Percentiles rank a stretch among this genome's conserved stretches.
These are phyloP conservation scores for Malacoraja senta DNA, from an alignment of 2,797 vertebrate genomes.

Conservation along the genomic window DNA sequence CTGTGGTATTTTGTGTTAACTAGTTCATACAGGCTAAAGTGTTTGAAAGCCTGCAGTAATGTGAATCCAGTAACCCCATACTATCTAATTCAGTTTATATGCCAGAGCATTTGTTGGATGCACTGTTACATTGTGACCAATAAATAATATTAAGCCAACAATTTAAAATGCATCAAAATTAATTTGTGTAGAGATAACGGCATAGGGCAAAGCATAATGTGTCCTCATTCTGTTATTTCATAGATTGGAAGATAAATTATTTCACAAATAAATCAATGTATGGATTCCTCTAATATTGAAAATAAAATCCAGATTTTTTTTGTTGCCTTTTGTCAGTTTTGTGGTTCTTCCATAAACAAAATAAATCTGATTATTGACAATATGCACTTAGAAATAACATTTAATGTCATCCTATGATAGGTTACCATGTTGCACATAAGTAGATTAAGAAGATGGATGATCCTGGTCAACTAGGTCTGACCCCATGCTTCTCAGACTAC, in stretches of 20 bases:
- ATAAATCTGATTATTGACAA: background rate
- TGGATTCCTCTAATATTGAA: background rate
- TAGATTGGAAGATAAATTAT: background rate
- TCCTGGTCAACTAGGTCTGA: background rate
- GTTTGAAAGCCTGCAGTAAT: background rate
- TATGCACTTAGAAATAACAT: conserved; percentile 17
- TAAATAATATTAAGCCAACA: conserved; percentile 1
- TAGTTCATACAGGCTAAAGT: background rate
- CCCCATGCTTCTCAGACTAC: background rate
- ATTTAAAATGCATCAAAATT: background rate
- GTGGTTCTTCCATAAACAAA: background rate
- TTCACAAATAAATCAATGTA: background rate
- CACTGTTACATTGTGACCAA: background rate
- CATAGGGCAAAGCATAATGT: background rate
- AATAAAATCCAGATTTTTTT: background rate
- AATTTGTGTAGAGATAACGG: background rate
- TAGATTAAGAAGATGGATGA: background rate
- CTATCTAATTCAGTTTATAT: background rate
- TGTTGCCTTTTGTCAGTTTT: background rate
- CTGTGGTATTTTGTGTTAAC: background rate
- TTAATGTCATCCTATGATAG: background rate
- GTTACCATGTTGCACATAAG: background rate
- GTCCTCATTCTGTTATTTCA: background rate
- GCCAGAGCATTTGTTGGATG: background rate
- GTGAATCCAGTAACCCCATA: background rate